Evolutionary conservation across 1,140 invertebrate genomes (phyloP).

Genomic region (Megalonaias nervosa): DNA sequence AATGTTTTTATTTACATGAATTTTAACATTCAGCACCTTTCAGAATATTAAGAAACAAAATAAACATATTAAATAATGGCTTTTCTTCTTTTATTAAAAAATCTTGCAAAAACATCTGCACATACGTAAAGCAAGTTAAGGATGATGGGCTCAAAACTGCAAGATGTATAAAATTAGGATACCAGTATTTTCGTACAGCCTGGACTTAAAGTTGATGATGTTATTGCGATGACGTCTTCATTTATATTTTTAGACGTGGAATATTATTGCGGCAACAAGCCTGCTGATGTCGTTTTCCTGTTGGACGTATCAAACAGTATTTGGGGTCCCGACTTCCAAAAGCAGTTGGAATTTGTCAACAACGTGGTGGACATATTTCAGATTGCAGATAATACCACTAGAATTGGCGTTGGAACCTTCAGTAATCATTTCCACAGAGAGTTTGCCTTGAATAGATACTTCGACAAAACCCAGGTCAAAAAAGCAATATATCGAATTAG

Average conservation of each 20-base stretch:
- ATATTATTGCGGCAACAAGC: constrained; percentile 59
- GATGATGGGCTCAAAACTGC: too few species aligned
- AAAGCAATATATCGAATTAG: constrained; percentile 30
- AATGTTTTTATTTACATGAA: too few species aligned
- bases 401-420: constrained; percentile 48
- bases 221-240: too few species aligned
- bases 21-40: too few species aligned
- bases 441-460: constrained; percentile 48
- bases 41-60: too few species aligned
- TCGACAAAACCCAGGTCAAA: constrained; percentile 40
- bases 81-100: too few species aligned
- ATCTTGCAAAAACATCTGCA: too few species aligned
- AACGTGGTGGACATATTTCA: constrained; percentile 56
- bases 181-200: too few species aligned
- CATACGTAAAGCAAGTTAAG: too few species aligned
- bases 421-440: constrained; percentile 42
- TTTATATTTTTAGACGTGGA: constrained; percentile 25
- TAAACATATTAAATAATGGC: too few species aligned
- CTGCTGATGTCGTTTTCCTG: constrained; percentile 64
- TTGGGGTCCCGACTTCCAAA: constrained; percentile 55
- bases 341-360: constrained; percentile 57
- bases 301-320: constrained; percentile 64
- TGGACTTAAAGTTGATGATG: too few species aligned
- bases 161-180: too few species aligned
- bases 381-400: constrained; percentile 49